phyloP scores from a whole-genome alignment of 2,113 vertebrate species.

The Ctenomys sociabilis region DNA sequence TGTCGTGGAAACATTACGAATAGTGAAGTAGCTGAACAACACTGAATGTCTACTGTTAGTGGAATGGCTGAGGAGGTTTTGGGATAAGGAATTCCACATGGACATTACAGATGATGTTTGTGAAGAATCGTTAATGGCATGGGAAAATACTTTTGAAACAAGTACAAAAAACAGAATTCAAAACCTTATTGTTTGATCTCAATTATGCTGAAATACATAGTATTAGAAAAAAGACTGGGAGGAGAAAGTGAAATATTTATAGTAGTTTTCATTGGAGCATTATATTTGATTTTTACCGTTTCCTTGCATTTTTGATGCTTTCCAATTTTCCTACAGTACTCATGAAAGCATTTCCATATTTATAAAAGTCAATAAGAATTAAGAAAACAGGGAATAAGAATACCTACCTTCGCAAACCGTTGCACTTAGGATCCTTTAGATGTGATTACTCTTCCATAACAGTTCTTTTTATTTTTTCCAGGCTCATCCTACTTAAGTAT shows the following conservation, averaged over 20 bases:
- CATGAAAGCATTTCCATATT: conserved; percentile 44
- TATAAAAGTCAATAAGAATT: neutral
- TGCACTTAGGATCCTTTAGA: neutral
- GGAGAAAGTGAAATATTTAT: conserved; percentile 30
- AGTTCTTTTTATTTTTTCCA: conserved; percentile 14
- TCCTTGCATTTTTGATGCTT: neutral
- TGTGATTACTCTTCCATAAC: neutral
- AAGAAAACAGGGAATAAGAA: neutral
- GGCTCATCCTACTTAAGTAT: neutral
- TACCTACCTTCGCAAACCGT: neutral
- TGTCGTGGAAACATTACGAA: neutral
- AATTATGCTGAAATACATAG: neutral
- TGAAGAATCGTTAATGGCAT: neutral
- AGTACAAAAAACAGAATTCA: neutral
- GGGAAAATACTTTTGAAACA: conserved; percentile 37
- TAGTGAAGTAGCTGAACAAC: neutral
- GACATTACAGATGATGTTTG: neutral
- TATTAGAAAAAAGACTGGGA: neutral
- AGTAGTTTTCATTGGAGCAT: conserved; percentile 35
- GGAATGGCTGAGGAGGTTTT: conserved; percentile 37
- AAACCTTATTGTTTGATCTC: neutral
- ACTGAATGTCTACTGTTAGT: neutral
- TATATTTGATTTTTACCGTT: conserved; percentile 35
- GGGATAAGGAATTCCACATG: conserved; percentile 21
- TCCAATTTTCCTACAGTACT: conserved; percentile 4